Percentiles rank a stretch among this genome's conserved stretches.
phyloP scores from a whole-genome alignment of 1,140 invertebrate genomes.

The Propsilocerus akamusi region DNA sequence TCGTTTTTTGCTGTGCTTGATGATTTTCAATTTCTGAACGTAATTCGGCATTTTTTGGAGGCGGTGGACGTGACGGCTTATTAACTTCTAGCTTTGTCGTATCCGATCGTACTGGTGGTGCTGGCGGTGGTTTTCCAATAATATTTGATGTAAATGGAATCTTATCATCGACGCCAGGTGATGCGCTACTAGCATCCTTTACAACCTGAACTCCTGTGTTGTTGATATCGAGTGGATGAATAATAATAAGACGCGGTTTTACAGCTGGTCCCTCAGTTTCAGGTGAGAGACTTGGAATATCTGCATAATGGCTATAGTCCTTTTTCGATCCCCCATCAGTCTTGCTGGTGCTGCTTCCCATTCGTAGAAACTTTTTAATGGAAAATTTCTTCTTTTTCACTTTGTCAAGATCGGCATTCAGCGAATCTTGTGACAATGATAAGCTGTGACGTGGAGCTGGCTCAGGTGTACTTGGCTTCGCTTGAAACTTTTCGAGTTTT shows the following conservation, averaged over 20 bases:
- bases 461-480: constrained; percentile 28
- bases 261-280: constrained; percentile 18
- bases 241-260: constrained; percentile 60
- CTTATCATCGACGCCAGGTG: constrained; percentile 20
- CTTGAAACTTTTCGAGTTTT: constrained; percentile 16
- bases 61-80: constrained; percentile 47
- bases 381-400: constrained; percentile 43
- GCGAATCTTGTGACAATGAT: constrained; percentile 10
- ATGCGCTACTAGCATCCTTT: constrained; percentile 32
- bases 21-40: constrained; percentile 33
- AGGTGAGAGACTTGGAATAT: constrained; percentile 16
- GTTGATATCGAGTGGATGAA: constrained; percentile 72
- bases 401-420: constrained; percentile 1
- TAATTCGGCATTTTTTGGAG: constrained; percentile 43
- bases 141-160: constrained; percentile 18
- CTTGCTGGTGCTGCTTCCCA: constrained; percentile 31
- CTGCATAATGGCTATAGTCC: constrained; percentile 18
- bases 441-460: constrained; percentile 29
- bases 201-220: constrained; percentile 59
- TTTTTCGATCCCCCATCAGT: constrained; percentile 16
- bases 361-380: constrained; percentile 61
- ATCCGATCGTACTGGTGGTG: constrained; percentile 25
- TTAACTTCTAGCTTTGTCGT: constrained; percentile 27
- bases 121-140: constrained; percentile 28
- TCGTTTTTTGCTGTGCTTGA: constrained; percentile 23